Evolutionary conservation across 2,888 invertebrate species (phyloP).

Genomic region (Synanthedon formicaeformis): DNA sequence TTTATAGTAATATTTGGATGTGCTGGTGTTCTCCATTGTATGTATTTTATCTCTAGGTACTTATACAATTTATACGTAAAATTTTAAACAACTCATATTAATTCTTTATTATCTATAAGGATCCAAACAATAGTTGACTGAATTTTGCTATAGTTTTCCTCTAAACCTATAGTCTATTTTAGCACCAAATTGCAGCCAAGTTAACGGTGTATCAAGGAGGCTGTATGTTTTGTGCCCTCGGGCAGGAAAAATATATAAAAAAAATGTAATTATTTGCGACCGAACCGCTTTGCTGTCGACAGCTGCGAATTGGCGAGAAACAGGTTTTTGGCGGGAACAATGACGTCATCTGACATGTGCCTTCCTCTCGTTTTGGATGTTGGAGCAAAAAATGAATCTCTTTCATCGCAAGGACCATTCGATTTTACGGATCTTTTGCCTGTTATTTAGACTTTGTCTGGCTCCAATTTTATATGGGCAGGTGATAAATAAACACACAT

Average conservation of each 20-base stretch:
- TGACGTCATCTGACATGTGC: constrained; percentile 62
- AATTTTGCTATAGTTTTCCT: too few relatives aligned
- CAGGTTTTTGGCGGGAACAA: constrained; percentile 51
- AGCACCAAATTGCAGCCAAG: constrained; percentile 14
- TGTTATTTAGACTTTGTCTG: constrained; percentile 11
- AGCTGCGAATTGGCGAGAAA: constrained; percentile 68
- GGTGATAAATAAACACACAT: constrained; percentile 9
- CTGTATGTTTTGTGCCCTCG: constrained; percentile 33
- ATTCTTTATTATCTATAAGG: too few relatives aligned
- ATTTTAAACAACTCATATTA: too few relatives aligned
- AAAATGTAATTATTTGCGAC: constrained; percentile 40
- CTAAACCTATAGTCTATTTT: too few relatives aligned
- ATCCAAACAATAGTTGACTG: too few relatives aligned
- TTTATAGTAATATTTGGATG: too few relatives aligned
- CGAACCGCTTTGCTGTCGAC: constrained; percentile 48
- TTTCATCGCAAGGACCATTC: constrained; percentile 30
- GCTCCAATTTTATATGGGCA: constrained; percentile 12
- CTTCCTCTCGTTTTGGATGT: constrained; percentile 37
- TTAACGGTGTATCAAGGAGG: constrained; percentile 57
- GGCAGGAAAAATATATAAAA: constrained; percentile 26
- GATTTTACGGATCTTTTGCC: constrained; percentile 38
- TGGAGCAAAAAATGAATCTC: constrained; percentile 30
- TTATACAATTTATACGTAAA: too few relatives aligned
- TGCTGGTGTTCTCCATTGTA: too few relatives aligned
- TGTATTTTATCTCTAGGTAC: too few relatives aligned